Percentiles rank a stretch among this genome's conserved stretches.
phyloP scores from a whole-genome alignment of 2,888 invertebrate species.

The Lepidochrysops patricia region DNA sequence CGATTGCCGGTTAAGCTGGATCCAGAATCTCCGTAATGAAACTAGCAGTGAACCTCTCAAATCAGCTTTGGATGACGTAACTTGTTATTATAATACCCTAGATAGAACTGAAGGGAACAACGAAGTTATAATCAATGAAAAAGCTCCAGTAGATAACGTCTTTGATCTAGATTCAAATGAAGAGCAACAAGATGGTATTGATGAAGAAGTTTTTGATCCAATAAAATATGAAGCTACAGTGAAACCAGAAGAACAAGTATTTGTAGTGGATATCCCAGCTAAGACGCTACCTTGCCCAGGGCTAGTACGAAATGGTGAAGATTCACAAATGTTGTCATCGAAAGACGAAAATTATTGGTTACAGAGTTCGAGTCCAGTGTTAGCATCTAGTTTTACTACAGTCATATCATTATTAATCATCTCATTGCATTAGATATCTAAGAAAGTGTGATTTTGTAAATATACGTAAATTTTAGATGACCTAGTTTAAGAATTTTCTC shows the following conservation, averaged over 20 bases:
- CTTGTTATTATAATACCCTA: slow-evolving; percentile 59
- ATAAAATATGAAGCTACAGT: slow-evolving; percentile 42
- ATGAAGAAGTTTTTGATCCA: slow-evolving; percentile 39
- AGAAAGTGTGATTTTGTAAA: slow-evolving; percentile 2
- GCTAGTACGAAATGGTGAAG: slow-evolving; percentile 50
- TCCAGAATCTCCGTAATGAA: slow-evolving; percentile 81
- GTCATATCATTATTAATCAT: slow-evolving; percentile 35
- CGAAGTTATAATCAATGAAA: slow-evolving; percentile 19
- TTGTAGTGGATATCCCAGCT: slow-evolving; percentile 43
- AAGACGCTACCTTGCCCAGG: slow-evolving; percentile 50
- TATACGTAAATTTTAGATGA: slow-evolving; percentile 10
- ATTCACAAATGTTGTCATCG: slow-evolving; percentile 61
- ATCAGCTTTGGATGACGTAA: slow-evolving; percentile 80
- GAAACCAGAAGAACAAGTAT: slow-evolving; percentile 42
- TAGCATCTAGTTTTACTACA: slow-evolving; percentile 34
- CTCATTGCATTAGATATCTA: slow-evolving; percentile 8
- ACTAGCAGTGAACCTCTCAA: slow-evolving; percentile 81
- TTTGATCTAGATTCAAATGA: slow-evolving; percentile 38
- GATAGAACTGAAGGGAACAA: slow-evolving; percentile 29
- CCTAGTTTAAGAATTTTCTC: slow-evolving; percentile 13
- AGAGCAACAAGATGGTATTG: slow-evolving; percentile 38
- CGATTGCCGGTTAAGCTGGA: slow-evolving; percentile 87
- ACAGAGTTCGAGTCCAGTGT: slow-evolving; percentile 37
- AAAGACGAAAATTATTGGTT: slow-evolving; percentile 60
- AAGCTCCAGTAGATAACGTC: slow-evolving; percentile 30